Percentiles rank a stretch among this genome's conserved stretches.
phyloP scores from a whole-genome alignment of 2,888 invertebrate species.

The Amblyjoppa proteus region DNA sequence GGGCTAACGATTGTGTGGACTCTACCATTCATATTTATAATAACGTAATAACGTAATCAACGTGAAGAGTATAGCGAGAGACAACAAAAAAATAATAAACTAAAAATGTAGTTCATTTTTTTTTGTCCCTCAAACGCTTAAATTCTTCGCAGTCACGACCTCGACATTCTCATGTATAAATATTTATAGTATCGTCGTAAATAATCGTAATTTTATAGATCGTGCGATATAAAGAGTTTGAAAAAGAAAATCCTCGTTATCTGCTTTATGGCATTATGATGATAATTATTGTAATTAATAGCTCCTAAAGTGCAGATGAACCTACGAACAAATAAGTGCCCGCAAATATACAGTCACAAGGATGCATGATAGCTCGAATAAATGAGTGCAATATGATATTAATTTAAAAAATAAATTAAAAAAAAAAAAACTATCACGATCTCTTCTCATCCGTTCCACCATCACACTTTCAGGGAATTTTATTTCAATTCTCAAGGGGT shows the following conservation, averaged over 20 bases:
- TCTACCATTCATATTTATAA: slow-evolving; percentile 35
- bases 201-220: background rate
- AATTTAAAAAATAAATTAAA: background rate
- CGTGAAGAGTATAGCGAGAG: background rate
- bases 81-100: background rate
- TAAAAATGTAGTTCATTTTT: background rate
- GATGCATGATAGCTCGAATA: background rate
- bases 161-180: background rate
- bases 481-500: too few species aligned
- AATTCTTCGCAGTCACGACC: background rate
- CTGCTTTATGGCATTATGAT: slow-evolving; percentile 36
- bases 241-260: background rate
- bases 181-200: slow-evolving; percentile 17
- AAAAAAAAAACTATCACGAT: background rate
- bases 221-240: background rate
- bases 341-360: background rate
- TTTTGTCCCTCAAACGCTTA: background rate
- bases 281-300: slow-evolving; percentile 28
- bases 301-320: background rate
- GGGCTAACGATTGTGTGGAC: slow-evolving; percentile 19
- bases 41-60: slow-evolving; percentile 31
- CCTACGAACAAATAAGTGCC: background rate
- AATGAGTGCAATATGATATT: background rate
- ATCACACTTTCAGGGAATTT: too few species aligned
- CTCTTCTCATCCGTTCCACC: background rate